Conservation (phyloP, 2,113 vertebrate species). For the Phyllostomus hastatus region DNA sequence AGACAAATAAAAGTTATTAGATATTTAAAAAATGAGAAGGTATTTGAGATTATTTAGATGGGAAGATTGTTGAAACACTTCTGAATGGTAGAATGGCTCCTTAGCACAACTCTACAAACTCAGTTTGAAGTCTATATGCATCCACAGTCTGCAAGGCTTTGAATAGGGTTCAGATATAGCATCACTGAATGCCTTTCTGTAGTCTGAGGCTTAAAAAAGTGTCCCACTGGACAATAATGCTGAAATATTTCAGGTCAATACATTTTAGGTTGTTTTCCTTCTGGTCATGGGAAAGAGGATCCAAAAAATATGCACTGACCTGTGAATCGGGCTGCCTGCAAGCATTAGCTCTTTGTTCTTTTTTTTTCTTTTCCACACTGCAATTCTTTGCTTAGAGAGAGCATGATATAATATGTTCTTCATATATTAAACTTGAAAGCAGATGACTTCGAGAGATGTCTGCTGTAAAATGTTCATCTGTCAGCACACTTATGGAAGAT, state of each 20-base stretch:
- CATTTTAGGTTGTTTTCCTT: neutral
- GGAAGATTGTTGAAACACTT: neutral
- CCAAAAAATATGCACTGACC: neutral
- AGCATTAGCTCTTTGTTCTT: neutral
- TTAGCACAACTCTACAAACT: neutral
- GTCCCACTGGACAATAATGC: neutral
- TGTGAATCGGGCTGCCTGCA: neutral
- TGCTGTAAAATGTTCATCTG: constrained; percentile 44
- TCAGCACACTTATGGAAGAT: constrained; percentile 42
- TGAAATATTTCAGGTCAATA: neutral
- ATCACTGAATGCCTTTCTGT: neutral
- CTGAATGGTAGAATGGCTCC: neutral
- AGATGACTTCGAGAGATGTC: constrained; percentile 29
- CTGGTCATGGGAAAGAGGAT: neutral
- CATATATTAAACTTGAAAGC: constrained; percentile 26
- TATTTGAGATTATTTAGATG: neutral
- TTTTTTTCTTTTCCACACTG: neutral
- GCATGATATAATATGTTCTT: neutral
- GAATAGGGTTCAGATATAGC: neutral
- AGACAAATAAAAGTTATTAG: neutral
- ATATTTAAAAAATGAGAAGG: neutral
- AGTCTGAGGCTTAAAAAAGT: neutral
- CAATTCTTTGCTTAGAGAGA: neutral
- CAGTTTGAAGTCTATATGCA: neutral
- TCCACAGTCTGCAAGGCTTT: neutral